A percentile compares a stretch with the other conserved stretches of the same genome.
Conservation (phyloP, 2,888 invertebrate genomes). For the Marronus borbonicus region DNA sequence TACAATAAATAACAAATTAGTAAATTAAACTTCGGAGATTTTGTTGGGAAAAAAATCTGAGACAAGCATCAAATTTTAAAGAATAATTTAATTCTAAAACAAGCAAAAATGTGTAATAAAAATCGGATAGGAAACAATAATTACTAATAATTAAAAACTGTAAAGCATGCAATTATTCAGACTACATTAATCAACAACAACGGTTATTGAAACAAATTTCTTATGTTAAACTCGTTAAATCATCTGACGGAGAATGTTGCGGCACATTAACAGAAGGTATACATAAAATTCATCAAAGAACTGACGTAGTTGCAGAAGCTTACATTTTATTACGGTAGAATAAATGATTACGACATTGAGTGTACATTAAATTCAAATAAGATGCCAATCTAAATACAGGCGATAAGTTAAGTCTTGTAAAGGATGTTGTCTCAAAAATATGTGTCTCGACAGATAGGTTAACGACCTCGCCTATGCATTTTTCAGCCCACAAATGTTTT, state of each 20-base stretch:
- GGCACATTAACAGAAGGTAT: conserved; percentile 7
- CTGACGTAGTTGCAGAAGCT: conserved; percentile 9
- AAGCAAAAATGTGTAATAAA: neutral
- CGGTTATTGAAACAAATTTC: conserved; percentile 25
- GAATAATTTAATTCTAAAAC: neutral
- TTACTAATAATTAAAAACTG: conserved; percentile 24
- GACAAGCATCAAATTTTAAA: neutral
- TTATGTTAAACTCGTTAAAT: conserved; percentile 11
- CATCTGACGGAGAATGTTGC: conserved; percentile 8
- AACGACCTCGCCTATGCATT: conserved; percentile 41
- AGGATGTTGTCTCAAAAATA: conserved; percentile 44
- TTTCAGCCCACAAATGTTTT: conserved; percentile 42
- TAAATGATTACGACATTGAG: conserved; percentile 19
- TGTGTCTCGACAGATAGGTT: conserved; percentile 39
- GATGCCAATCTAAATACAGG: conserved; percentile 42
- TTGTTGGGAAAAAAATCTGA: neutral
- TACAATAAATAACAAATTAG: no score
- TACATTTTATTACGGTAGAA: conserved; percentile 12
- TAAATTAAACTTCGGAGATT: neutral
- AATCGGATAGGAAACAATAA: conserved; percentile 15
- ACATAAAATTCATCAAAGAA: conserved; percentile 1
- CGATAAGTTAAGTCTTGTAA: conserved; percentile 42
- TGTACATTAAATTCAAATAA: conserved; percentile 38
- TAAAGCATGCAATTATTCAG: conserved; percentile 24
- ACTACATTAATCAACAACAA: conserved; percentile 13